Base-by-base conservation (phyloP, 2,797 vertebrate species). In the Darevskia mixta region DNA sequence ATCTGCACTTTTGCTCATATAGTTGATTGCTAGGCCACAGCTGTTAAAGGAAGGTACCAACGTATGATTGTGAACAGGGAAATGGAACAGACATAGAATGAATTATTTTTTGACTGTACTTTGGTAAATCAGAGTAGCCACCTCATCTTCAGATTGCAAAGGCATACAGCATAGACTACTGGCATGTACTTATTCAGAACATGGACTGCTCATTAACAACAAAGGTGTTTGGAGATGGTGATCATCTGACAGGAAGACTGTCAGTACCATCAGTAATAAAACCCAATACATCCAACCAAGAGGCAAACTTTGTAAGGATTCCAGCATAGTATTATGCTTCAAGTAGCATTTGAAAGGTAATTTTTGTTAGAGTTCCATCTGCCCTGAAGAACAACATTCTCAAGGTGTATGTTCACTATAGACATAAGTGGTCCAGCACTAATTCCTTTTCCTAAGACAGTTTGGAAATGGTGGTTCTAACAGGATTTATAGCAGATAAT, bases 111-210 rank as follows among this genome's bases (percentile, higher is more conserved):
- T 72, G 66, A 94, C 82, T 86, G 72, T 90, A 86, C 87, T 92
- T 95, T 90, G 83, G 83, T 95, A 93, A 91, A 86, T 94, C 92
- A 90, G 91, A 71, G 73, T 32, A 80, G 17, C 5, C 92, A 90
- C 38, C 85, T 86, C 89, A 87, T 93, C 85, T 78, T 89, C 79
- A 90, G 85, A 89, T 88, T 88, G 93, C 88, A 93, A 8, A 0
- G 0, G 88, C 89, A 88, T 83, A 90, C 88, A 82, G 89, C 91
- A 69, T 58, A 78, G 87, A 91, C 88, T 76, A 72, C 90, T 93
- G 92, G 92, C 90, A 93, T 77, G 66, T 64, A 55, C 86, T 92
- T 3, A 0, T 95, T 95, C 87, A 84, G 93, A 93, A 91, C 11
- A 0, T 17, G 67, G 92, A 85, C 88, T 89, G 88, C 93, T 96